phyloP scores from a whole-genome alignment of 2,888 invertebrate genomes.

The Chaetogeoica ovagalla region DNA sequence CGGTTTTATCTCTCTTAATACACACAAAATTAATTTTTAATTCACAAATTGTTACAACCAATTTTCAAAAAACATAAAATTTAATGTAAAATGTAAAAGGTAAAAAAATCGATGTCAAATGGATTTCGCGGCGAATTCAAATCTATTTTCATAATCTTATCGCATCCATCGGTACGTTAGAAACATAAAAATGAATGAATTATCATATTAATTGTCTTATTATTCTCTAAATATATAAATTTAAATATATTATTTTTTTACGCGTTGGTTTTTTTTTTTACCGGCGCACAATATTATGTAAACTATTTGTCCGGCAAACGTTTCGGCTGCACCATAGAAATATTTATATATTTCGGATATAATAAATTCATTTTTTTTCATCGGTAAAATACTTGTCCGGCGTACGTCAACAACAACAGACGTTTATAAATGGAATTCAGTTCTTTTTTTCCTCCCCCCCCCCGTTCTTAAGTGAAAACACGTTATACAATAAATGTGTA shows the following conservation, averaged over 20 bases:
- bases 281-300: background rate
- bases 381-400: background rate
- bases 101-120: too few relatives aligned
- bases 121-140: too few relatives aligned
- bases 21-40: too few relatives aligned
- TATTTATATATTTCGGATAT: background rate
- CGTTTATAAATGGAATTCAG: background rate
- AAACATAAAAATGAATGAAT: too few relatives aligned
- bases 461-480: background rate
- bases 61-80: too few relatives aligned
- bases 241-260: background rate
- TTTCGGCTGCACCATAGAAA: too few relatives aligned
- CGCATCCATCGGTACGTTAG: too few relatives aligned
- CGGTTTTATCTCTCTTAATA: too few relatives aligned
- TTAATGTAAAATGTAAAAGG: too few relatives aligned
- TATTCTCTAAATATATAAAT: background rate
- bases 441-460: background rate
- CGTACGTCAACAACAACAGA: background rate
- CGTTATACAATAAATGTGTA: background rate
- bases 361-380: background rate
- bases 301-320: background rate
- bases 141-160: too few relatives aligned
- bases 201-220: too few relatives aligned
- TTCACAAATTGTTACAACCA: too few relatives aligned
- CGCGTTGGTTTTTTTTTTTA: background rate